Evolutionary conservation across 1,140 invertebrate species (phyloP).

Genomic region (Anadara kagoshimensis): DNA sequence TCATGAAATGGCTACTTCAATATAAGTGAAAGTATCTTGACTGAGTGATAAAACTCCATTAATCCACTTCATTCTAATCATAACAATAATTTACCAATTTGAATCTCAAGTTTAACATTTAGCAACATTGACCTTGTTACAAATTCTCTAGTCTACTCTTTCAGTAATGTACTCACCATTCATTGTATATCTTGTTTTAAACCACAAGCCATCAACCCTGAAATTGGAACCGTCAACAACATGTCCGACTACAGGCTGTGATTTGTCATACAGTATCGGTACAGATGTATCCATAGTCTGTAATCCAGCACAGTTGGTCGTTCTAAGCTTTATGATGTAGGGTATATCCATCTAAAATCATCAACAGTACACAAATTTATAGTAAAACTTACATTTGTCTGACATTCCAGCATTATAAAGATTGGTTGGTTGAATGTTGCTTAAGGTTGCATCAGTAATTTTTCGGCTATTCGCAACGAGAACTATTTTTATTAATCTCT

Average conservation of each 20-base stretch:
- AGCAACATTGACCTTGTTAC: no score
- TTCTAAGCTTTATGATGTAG: slow-evolving; percentile 41
- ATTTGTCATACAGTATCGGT: slow-evolving; percentile 44
- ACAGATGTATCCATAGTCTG: slow-evolving; percentile 2
- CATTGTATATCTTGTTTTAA: slow-evolving; percentile 17
- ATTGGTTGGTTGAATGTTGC: no score
- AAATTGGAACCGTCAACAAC: slow-evolving; percentile 45
- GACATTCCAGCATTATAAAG: background rate
- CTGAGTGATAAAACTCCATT: no score
- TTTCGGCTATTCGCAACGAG: no score
- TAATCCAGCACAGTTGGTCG: slow-evolving; percentile 47
- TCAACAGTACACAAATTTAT: background rate
- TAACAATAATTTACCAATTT: no score
- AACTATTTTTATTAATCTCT: no score
- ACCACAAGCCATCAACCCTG: slow-evolving; percentile 35
- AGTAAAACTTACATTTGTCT: background rate
- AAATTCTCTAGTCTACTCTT: background rate
- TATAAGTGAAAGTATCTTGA: no score
- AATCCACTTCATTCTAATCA: no score
- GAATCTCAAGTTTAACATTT: no score
- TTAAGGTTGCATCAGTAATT: no score
- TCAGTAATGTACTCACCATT: slow-evolving; percentile 17
- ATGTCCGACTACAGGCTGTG: slow-evolving; percentile 32
- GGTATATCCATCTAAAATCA: slow-evolving; percentile 25
- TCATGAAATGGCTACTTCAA: no score